Conservation (phyloP, 2,888 invertebrate genomes). For the Lypha dubia region DNA sequence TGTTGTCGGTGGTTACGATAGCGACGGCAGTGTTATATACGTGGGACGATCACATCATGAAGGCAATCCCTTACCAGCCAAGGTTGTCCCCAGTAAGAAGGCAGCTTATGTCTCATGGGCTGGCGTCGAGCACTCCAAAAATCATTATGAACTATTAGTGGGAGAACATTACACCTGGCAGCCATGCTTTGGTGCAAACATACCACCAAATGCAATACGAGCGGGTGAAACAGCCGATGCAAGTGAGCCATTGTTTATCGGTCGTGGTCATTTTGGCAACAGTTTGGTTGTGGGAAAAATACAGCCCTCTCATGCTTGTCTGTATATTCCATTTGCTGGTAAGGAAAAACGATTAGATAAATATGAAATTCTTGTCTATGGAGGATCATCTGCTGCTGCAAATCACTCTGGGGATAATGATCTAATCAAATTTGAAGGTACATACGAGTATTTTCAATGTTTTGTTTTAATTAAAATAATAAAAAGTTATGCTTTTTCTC, state of each 20-base stretch:
- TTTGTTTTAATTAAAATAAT: background rate
- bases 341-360: constrained; percentile 82
- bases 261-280: constrained; percentile 85
- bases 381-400: constrained; percentile 28
- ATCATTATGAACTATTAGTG: constrained; percentile 84
- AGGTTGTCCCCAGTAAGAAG: constrained; percentile 84
- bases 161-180: constrained; percentile 85
- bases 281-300: constrained; percentile 86
- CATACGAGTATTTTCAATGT: background rate
- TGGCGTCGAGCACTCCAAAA: constrained; percentile 84
- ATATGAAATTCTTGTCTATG: constrained; percentile 83
- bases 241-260: constrained; percentile 85
- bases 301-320: constrained; percentile 84
- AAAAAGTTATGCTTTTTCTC: background rate
- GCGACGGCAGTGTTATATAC: constrained; percentile 81
- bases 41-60: constrained; percentile 84
- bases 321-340: constrained; percentile 84
- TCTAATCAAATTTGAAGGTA: constrained; percentile 61
- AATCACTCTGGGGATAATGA: background rate
- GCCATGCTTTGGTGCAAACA: constrained; percentile 81
- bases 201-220: constrained; percentile 81
- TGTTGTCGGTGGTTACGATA: constrained; percentile 82
- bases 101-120: constrained; percentile 80
- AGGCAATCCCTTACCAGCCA: constrained; percentile 86
- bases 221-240: constrained; percentile 80